phyloP scores from a whole-genome alignment of 2,797 vertebrate genomes.

The Anabacerthia variegaticeps region DNA sequence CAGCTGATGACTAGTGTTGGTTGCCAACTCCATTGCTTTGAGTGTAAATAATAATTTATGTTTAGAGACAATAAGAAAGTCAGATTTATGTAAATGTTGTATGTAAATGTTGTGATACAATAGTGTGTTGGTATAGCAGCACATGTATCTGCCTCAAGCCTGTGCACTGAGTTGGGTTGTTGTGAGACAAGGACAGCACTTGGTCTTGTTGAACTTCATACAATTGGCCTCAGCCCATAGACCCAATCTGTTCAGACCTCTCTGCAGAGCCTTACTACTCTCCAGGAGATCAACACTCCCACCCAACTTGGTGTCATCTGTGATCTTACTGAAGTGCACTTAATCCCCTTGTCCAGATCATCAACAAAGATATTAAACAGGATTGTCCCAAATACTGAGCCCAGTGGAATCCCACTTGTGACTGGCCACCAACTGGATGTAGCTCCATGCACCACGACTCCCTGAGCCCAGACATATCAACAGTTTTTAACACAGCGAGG shows the following conservation, averaged over 20 bases:
- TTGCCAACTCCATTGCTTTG: not conserved
- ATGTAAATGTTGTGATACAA: not conserved
- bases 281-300: not conserved
- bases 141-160: not conserved
- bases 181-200: not conserved
- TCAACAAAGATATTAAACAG: not conserved
- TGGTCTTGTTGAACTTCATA: not conserved
- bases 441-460: not conserved
- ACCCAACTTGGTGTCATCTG: accelerated
- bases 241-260: too few species aligned
- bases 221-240: too few species aligned
- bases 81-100: not conserved
- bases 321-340: not conserved
- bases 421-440: not conserved
- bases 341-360: too few species aligned
- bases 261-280: not conserved
- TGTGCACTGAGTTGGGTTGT: not conserved
- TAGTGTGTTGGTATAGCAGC: not conserved
- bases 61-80: not conserved
- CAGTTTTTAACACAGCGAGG: not conserved
- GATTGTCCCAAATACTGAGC: not conserved
- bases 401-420: not conserved
- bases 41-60: not conserved
- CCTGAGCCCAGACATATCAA: too few species aligned
- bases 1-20: not conserved